phyloP scores from a whole-genome alignment of 2,888 invertebrate species.

The Coleophora deauratella region DNA sequence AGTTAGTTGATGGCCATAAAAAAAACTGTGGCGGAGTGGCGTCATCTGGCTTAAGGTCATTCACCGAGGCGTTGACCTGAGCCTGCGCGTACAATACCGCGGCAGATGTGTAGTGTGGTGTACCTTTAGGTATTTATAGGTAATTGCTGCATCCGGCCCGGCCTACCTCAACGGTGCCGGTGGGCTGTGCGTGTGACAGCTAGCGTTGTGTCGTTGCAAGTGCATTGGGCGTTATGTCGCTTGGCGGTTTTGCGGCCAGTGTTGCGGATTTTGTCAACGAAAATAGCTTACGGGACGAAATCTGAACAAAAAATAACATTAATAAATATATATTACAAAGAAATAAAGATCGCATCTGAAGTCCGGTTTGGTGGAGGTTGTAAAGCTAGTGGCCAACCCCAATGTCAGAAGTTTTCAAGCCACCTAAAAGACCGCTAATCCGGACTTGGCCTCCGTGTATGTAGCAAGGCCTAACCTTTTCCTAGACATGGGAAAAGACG shows the following conservation, averaged over 20 bases:
- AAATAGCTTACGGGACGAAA: too few relatives aligned
- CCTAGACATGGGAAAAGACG: too few relatives aligned
- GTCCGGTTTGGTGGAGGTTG: too few relatives aligned
- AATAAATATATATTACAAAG: neutral
- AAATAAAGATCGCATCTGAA: too few relatives aligned
- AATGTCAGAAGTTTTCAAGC: too few relatives aligned
- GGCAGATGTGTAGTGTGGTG: conserved; percentile 8
- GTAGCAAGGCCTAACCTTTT: too few relatives aligned
- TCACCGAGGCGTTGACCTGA: conserved; percentile 44
- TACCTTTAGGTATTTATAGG: conserved; percentile 8
- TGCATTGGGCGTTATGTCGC: conserved; percentile 7
- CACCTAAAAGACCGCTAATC: too few relatives aligned
- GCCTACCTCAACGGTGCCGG: conserved; percentile 43
- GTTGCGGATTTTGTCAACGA: neutral
- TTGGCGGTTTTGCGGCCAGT: neutral
- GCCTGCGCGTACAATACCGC: conserved; percentile 15
- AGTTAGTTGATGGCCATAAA: conserved; percentile 21
- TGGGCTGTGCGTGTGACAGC: conserved; percentile 17
- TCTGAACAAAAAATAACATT: too few relatives aligned
- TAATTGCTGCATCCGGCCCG: conserved; percentile 37
- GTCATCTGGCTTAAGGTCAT: conserved; percentile 38
- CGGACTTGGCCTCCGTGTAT: too few relatives aligned
- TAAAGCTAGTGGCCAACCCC: too few relatives aligned
- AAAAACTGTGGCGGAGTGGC: conserved; percentile 30
- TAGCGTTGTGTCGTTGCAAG: conserved; percentile 24